Percentiles rank a stretch among this genome's conserved stretches.
These are phyloP conservation scores for Lucilia sericata DNA, from an alignment of 1,140 invertebrate genomes.

Conservation along the genomic window DNA sequence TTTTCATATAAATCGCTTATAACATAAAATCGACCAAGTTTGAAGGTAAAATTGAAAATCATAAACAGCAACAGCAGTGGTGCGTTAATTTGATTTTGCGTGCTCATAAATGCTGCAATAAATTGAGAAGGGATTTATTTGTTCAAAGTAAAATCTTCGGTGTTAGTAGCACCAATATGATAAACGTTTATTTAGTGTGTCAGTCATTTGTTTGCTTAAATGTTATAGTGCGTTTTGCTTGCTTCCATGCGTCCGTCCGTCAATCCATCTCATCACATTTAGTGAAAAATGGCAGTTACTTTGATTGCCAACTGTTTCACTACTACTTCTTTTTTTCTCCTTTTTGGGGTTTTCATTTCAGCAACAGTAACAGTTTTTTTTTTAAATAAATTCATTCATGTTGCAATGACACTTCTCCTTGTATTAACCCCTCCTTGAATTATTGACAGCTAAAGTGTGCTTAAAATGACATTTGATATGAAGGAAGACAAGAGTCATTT, in stretches of 20 bases:
- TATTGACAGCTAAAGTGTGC: conserved; percentile 42
- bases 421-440: conserved; percentile 23
- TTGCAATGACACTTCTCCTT: background rate
- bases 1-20: background rate
- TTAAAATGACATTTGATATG: conserved; percentile 31
- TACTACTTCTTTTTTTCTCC: background rate
- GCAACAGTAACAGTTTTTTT: background rate
- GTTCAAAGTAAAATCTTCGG: background rate
- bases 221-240: background rate
- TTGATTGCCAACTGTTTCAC: conserved; percentile 22
- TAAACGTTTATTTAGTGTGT: background rate
- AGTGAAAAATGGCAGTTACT: conserved; percentile 39
- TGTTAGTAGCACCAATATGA: background rate
- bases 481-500: background rate
- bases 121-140: background rate
- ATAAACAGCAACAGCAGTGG: conserved; percentile 11
- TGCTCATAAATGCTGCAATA: conserved; percentile 30
- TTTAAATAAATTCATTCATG: conserved; percentile 38
- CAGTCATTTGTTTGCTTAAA: background rate
- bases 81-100: conserved; percentile 35
- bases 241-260: background rate
- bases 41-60: background rate
- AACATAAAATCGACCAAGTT: background rate
- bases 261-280: conserved; percentile 27
- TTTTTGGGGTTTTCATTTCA: background rate